phyloP scores from a whole-genome alignment of 2,797 vertebrate species.

The Dryobates pubescens region DNA sequence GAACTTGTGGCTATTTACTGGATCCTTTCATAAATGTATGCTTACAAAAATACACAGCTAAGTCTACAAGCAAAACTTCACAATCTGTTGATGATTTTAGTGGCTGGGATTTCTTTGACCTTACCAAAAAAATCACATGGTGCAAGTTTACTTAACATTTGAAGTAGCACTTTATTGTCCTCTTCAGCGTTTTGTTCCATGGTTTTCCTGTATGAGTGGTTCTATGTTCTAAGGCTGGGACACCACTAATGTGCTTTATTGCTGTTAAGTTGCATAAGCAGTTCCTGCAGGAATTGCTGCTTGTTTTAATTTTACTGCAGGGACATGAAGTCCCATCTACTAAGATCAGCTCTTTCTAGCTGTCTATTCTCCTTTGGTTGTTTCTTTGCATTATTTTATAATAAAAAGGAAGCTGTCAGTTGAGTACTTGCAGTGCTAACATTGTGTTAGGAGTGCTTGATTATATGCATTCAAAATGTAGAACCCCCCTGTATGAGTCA shows the following conservation, averaged over 20 bases:
- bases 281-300: slow-evolving; percentile 74
- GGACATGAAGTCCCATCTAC: slow-evolving; percentile 26
- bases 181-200: neutral
- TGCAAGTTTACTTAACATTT: neutral
- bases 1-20: neutral
- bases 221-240: neutral
- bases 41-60: neutral
- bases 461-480: neutral
- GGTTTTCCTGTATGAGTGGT: neutral
- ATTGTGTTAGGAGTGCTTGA: neutral
- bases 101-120: neutral
- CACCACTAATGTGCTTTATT: slow-evolving; percentile 50
- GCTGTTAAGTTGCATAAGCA: slow-evolving; percentile 80
- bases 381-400: neutral
- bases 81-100: neutral
- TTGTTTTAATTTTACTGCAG: slow-evolving; percentile 65
- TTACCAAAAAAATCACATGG: neutral
- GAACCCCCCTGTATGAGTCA: neutral
- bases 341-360: neutral
- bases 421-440: neutral
- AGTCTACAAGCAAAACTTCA: neutral
- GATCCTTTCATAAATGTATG: neutral
- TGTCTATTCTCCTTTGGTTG: neutral
- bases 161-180: neutral
- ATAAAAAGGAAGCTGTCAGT: neutral